These are phyloP conservation scores for Pagrus major DNA, from an alignment of 2,113 vertebrate genomes.

Conservation along the genomic window DNA sequence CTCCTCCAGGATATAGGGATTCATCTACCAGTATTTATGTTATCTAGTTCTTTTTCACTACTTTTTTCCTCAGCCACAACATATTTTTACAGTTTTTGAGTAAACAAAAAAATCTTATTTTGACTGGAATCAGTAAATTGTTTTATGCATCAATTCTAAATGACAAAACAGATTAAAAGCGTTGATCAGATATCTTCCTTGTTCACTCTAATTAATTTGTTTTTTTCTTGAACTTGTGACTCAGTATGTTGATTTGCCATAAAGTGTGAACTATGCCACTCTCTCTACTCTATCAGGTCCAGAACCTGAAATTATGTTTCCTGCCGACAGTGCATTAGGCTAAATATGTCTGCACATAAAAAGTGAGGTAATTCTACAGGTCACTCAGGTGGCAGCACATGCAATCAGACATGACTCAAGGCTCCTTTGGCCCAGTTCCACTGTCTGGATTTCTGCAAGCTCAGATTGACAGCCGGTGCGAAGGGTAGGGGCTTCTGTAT, in stretches of 20 bases:
- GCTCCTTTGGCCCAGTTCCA: conserved; percentile 58
- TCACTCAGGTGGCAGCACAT: conserved; percentile 53
- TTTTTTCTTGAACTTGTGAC: neutral
- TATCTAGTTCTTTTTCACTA: neutral
- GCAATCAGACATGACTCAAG: conserved; percentile 63
- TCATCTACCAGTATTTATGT: neutral
- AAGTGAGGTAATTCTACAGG: conserved; percentile 44
- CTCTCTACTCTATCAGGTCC: neutral
- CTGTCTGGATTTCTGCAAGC: conserved; percentile 47
- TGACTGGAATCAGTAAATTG: neutral
- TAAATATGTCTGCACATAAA: conserved; percentile 55
- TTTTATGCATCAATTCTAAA: neutral
- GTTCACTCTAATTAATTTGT: neutral
- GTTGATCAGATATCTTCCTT: neutral
- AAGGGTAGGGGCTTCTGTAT: conserved; percentile 56
- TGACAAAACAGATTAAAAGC: neutral
- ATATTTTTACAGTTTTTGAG: neutral
- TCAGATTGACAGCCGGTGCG: conserved; percentile 61
- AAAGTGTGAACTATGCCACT: neutral
- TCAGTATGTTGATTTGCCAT: neutral
- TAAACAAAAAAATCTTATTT: neutral
- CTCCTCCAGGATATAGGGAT: neutral
- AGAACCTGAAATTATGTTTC: conserved; percentile 34
- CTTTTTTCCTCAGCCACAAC: neutral
- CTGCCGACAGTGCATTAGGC: conserved; percentile 20